Evolutionary conservation across 2,113 vertebrate species (phyloP).

Genomic region (Silurus glanis): DNA sequence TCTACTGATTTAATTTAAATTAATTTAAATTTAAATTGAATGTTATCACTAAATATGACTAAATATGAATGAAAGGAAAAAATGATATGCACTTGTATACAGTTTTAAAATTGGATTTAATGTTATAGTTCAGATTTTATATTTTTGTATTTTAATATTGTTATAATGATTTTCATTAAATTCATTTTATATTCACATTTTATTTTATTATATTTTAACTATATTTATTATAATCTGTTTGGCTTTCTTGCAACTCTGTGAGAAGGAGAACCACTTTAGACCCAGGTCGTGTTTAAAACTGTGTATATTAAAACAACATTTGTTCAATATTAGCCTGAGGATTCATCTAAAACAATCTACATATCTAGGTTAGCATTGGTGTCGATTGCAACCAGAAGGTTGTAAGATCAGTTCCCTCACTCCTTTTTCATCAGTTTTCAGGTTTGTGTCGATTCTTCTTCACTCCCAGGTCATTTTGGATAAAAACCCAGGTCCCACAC

Average conservation of each 20-base stretch:
- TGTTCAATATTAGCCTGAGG: not conserved
- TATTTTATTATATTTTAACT: not conserved
- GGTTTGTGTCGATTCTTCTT: not conserved
- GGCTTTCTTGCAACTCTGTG: not conserved
- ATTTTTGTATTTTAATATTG: not conserved
- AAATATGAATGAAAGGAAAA: not conserved
- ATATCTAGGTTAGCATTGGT: not conserved
- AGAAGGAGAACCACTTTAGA: not conserved
- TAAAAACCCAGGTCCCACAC: not conserved
- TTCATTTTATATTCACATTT: too few species aligned
- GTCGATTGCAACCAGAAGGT: not conserved
- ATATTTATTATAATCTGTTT: too few species aligned
- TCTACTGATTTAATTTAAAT: not conserved
- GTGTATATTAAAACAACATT: not conserved
- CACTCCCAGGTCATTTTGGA: not conserved
- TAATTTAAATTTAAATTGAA: too few species aligned
- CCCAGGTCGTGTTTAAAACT: not conserved
- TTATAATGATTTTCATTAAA: not conserved
- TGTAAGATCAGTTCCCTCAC: not conserved
- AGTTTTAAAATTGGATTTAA: not conserved
- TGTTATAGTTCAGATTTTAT: not conserved
- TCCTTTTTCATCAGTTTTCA: not conserved
- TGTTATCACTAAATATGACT: not conserved
- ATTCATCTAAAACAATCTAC: not conserved
- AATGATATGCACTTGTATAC: not conserved